phyloP scores from a whole-genome alignment of 92 coral and sea anemone species.

The Phenganax marumi region DNA sequence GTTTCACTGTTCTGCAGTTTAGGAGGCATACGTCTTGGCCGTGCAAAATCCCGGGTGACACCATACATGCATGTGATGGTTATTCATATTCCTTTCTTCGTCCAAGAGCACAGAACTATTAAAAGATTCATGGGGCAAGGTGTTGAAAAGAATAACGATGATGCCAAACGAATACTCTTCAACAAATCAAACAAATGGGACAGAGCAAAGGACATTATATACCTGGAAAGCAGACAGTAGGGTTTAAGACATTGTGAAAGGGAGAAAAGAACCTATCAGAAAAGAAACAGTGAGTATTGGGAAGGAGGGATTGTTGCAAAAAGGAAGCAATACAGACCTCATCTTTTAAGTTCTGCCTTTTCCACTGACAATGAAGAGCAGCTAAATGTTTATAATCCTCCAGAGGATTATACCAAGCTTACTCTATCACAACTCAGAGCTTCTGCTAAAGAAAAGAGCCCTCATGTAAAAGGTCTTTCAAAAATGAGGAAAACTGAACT shows the following conservation, averaged over 20 bases:
- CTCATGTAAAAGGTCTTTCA: too few relatives aligned
- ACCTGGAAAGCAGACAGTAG: conserved; percentile 56
- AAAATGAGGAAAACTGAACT: too few relatives aligned
- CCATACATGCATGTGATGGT: conserved; percentile 60
- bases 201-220: conserved; percentile 60
- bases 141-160: conserved; percentile 64
- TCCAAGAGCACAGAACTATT: conserved; percentile 52
- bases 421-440: neutral
- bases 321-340: neutral
- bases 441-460: too few relatives aligned
- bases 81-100: conserved; percentile 15
- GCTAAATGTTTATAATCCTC: neutral
- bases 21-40: conserved; percentile 42
- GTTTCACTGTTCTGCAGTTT: conserved; percentile 58
- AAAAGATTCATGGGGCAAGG: conserved; percentile 68
- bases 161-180: conserved; percentile 51
- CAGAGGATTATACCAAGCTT: neutral
- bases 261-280: conserved; percentile 43
- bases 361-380: neutral
- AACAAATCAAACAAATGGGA: conserved; percentile 58
- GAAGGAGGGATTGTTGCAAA: conserved; percentile 22
- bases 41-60: conserved; percentile 51
- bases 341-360: neutral
- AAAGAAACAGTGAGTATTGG: conserved; percentile 65
- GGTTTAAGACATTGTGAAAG: conserved; percentile 54